Evolutionary conservation across 2,113 vertebrate genomes (phyloP), one percentile per base, ranked within the genome.

Genomic region (Emberiza fucata): DNA sequence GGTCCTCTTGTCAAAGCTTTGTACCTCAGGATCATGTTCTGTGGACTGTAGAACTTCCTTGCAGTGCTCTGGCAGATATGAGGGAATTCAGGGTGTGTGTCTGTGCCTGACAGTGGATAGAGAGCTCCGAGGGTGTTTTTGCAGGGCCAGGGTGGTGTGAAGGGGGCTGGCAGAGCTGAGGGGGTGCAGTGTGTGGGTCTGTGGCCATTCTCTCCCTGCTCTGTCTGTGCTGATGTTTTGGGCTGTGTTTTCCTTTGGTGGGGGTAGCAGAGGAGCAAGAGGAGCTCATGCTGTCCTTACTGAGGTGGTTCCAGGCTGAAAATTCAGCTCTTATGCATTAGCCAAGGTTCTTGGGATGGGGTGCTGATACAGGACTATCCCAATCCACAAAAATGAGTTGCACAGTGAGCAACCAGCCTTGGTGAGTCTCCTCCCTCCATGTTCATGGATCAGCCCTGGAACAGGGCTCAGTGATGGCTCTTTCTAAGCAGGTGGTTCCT

Each of bases 111-210:
- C 11, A 25, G 35, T 27, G 70, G 51, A 5, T 65, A 50, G 60
- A 59, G 22, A 66, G 65, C 65, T 87, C 35, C 42, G 56, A 16
- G 56, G 45, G 27, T 2, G 2, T 42, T 90, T 86, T n/a, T 39
- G 35, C 71, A 40, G 70, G 42, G 50, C 35, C 31, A 14, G 65
- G 37, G 56, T 10, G 25, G 5, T 24, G 51, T 20, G 56, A 56
- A 33, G 23, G 51, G 44, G 42, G 35, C 45, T 79, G 57, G 56
- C 65, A 48, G 42, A 33, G 53, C 11, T 11, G 4, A 2, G 19
- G n/a, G 64, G 31, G 28, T 31, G 71, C 81, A 76, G 68, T 0
- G 0, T 6, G 54, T 0, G 3, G 33, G 14, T 53, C 35, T 68
- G 57, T 19, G 47, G 45, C 51, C 0, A 0, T 37, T 72, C 12